These are phyloP conservation scores for Ectobius pallidus DNA, from an alignment of 2,888 invertebrate species.

Conservation along the genomic window DNA sequence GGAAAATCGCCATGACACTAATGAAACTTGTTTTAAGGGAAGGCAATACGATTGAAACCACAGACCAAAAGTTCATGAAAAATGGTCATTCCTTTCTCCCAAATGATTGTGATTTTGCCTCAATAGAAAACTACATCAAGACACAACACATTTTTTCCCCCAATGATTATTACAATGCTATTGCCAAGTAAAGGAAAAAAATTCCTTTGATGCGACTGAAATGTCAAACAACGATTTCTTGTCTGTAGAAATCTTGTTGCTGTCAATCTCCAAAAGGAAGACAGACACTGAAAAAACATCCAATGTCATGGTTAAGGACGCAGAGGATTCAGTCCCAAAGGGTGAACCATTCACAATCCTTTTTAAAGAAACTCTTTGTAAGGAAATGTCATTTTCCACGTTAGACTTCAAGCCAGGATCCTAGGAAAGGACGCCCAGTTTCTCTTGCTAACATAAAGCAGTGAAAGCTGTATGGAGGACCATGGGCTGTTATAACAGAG, in stretches of 20 bases:
- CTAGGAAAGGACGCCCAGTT: not conserved
- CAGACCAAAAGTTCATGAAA: too few relatives aligned
- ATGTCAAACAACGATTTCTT: slow-evolving; percentile 22
- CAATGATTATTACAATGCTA: not conserved
- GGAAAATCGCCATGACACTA: not conserved
- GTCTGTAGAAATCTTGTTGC: slow-evolving; percentile 3
- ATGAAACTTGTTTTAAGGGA: too few relatives aligned
- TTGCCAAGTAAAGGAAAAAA: slow-evolving; percentile 6
- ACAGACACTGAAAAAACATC: not conserved
- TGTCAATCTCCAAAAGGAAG: not conserved
- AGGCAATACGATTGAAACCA: too few relatives aligned
- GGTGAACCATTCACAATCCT: slow-evolving; percentile 8
- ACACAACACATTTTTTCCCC: not conserved
- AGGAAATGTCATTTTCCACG: not conserved
- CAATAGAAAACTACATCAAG: too few relatives aligned
- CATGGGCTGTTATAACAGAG: too few relatives aligned
- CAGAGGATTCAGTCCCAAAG: not conserved
- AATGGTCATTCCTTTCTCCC: too few relatives aligned
- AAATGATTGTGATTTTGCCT: too few relatives aligned
- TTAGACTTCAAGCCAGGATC: not conserved
- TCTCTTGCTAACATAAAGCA: too few relatives aligned
- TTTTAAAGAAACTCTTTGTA: too few relatives aligned
- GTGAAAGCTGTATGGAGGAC: too few relatives aligned
- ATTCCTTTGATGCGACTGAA: slow-evolving; percentile 10
- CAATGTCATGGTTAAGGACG: slow-evolving; percentile 5